Base-by-base conservation (phyloP, 2,797 vertebrate species). In the Bovichtus diacanthus region DNA sequence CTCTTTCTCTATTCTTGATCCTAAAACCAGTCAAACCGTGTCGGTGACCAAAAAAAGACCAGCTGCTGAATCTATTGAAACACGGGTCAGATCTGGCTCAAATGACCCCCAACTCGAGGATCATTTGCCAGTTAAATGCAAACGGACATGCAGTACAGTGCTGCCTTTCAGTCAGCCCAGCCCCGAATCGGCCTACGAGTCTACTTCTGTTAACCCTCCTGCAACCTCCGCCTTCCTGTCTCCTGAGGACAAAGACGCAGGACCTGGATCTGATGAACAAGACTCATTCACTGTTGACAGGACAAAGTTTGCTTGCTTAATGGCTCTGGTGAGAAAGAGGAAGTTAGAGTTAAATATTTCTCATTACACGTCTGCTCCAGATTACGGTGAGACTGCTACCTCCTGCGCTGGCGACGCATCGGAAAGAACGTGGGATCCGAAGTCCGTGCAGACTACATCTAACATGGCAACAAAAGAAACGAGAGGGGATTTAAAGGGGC, bases 31-130 rank as follows among this genome's bases (percentile, higher is more conserved):
- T 72, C 68, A 58, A 64, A 54, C 11, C 13, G 5, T 6, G 5
- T 9, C 38, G 2, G 11, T 21, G 21, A 25, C 13, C 54, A 74
- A 46, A 25, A 87, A 85, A 75, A 66, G 76, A 25, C 10, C 44
- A 56, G 61, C 66, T 34, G 74, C 50, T 29, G 10, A n/a, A 56
- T 38, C 62, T 53, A 15, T 46, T 39, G 56, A 82, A 31, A 15
- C 73, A 5, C 41, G 58, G 15, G 13, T n/a, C 21, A 44, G 12
- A 11, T 6, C 25, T 36, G 19, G 6, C 50, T 60, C 29, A 16
- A 18, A 0, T 38, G 58, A 43, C 9, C n/a, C 29, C 13, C 2
- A 64, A 1, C 29, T 23, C 0, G 4, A 65, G 3, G 21, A 68
- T 9, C 16, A 23, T 27, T n/a, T 49, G 23, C 64, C 50, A 56